A percentile compares a stretch with the other conserved stretches of the same genome.
These are phyloP conservation scores for Agonum fuliginosum DNA, from an alignment of 2,888 invertebrate species.

Conservation along the genomic window DNA sequence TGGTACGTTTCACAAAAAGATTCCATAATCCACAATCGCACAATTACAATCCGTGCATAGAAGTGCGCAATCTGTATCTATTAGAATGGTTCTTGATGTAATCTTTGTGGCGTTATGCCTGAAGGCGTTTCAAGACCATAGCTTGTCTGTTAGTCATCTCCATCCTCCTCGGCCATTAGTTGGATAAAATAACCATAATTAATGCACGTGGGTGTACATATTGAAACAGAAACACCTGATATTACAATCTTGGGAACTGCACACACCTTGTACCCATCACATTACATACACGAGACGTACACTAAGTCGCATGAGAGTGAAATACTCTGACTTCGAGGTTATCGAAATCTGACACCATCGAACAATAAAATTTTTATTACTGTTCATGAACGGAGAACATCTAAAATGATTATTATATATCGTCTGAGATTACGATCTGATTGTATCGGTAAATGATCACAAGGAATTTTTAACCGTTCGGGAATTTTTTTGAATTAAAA, in stretches of 20 bases:
- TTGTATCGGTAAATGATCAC: too few relatives aligned
- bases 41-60: neutral
- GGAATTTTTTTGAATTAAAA: too few relatives aligned
- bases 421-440: too few relatives aligned
- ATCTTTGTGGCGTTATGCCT: constrained; percentile 26
- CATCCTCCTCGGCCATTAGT: constrained; percentile 54
- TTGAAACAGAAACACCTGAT: constrained; percentile 56
- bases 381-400: neutral
- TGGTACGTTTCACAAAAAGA: neutral
- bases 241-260: constrained; percentile 53
- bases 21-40: neutral
- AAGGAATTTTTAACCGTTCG: too few relatives aligned
- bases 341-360: neutral
- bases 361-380: neutral
- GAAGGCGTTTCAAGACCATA: constrained; percentile 48
- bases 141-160: constrained; percentile 56
- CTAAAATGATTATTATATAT: neutral
- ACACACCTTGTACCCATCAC: constrained; percentile 18
- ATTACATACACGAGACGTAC: neutral
- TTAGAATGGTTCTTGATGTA: constrained; percentile 46
- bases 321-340: neutral
- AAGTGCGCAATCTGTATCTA: constrained; percentile 50
- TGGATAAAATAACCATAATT: constrained; percentile 59
- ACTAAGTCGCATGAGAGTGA: neutral
- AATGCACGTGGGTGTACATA: constrained; percentile 58